These are phyloP conservation scores for Chaenocephalus aceratus DNA, from an alignment of 2,113 vertebrate species.

Conservation along the genomic window DNA sequence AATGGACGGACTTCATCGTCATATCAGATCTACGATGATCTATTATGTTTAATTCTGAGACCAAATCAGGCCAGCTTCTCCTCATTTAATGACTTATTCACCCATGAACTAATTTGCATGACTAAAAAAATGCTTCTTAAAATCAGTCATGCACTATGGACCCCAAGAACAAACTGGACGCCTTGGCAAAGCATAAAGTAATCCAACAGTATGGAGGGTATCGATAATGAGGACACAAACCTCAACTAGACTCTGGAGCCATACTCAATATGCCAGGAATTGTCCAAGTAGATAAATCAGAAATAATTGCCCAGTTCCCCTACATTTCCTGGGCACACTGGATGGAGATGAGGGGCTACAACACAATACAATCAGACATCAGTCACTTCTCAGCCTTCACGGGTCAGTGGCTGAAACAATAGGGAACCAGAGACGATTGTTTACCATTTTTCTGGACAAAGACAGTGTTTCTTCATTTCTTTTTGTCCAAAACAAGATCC, in stretches of 20 bases:
- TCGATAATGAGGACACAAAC: conserved; percentile 80
- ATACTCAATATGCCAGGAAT: conserved; percentile 75
- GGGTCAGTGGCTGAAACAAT: conserved; percentile 69
- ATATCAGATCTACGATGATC: conserved; percentile 14
- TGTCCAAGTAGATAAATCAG: conserved; percentile 85
- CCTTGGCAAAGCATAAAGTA: conserved; percentile 65
- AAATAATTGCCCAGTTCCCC: conserved; percentile 81
- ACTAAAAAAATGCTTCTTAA: conserved; percentile 54
- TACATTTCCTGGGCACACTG: conserved; percentile 68
- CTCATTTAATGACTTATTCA: conserved; percentile 62
- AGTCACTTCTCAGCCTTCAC: conserved; percentile 71
- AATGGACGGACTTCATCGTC: conserved; percentile 20
- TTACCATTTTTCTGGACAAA: conserved; percentile 53
- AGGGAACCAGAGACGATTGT: conserved; percentile 64
- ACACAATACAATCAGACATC: conserved; percentile 75
- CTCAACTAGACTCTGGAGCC: conserved; percentile 65
- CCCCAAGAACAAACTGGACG: conserved; percentile 55
- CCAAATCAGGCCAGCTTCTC: conserved; percentile 44
- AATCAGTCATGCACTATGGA: conserved; percentile 61
- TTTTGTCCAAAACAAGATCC: conserved; percentile 39
- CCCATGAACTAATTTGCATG: conserved; percentile 71
- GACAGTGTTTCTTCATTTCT: conserved; percentile 27
- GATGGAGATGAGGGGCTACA: conserved; percentile 71
- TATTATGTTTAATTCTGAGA: conserved; percentile 32
- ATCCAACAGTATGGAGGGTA: conserved; percentile 67